A percentile compares a stretch with the other conserved stretches of the same genome.
Evolutionary conservation across 1,140 invertebrate species (phyloP).

Genomic region (Brachionus plicatilis): DNA sequence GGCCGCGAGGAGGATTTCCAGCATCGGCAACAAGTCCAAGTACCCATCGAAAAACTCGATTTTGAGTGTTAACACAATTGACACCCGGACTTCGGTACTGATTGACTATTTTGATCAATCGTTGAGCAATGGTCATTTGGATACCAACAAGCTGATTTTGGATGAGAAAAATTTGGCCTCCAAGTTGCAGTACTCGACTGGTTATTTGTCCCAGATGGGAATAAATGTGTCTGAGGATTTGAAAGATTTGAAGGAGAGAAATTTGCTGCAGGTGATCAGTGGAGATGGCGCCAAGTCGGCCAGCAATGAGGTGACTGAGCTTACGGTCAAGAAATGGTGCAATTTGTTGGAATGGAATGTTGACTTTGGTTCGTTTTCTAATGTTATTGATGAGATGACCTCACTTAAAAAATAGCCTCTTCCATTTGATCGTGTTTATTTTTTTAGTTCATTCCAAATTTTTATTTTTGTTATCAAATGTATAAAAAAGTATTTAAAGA

Average conservation of each 20-base stretch:
- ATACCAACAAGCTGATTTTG: constrained; percentile 16
- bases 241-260: neutral
- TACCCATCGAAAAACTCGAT: neutral
- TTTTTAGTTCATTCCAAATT: neutral
- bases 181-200: neutral
- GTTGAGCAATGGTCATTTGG: neutral
- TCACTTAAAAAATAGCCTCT: neutral
- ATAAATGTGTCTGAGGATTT: constrained; percentile 1
- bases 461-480: neutral
- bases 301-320: neutral
- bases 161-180: neutral
- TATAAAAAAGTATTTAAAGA: neutral
- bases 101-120: constrained; percentile 26
- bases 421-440: neutral
- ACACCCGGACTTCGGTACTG: neutral
- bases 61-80: constrained; percentile 5
- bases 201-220: constrained; percentile 15
- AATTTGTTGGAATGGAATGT: constrained; percentile 21
- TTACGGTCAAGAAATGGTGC: constrained; percentile 4
- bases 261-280: neutral
- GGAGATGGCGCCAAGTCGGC: neutral
- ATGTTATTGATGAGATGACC: neutral
- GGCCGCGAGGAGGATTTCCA: neutral
- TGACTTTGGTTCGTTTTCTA: neutral
- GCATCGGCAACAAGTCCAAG: neutral